A percentile compares a stretch with the other conserved stretches of the same genome.
phyloP scores from a whole-genome alignment of 2,888 invertebrate species.

The Tromatobia lineatoria region DNA sequence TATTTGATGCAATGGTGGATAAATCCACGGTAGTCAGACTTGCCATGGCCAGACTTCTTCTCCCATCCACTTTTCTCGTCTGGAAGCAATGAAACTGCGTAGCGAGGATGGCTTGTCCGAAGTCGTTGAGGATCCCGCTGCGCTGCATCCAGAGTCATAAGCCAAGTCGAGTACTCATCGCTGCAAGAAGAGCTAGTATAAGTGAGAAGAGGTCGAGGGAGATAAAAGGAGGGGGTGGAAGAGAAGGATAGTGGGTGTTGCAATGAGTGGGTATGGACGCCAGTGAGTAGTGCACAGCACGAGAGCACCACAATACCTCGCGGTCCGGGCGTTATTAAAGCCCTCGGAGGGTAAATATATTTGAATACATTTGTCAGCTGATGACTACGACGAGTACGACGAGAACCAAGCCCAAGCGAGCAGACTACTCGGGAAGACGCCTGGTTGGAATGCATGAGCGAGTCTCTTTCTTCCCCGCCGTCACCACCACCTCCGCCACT shows the following conservation, averaged over 20 bases:
- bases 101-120: not conserved
- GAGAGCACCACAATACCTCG: constrained; percentile 38
- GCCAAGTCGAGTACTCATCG: constrained; percentile 59
- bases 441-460: constrained; percentile 75
- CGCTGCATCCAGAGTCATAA: constrained; percentile 32
- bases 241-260: constrained; percentile 30
- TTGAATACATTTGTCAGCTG: constrained; percentile 78
- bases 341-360: constrained; percentile 75
- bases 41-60: not conserved
- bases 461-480: constrained; percentile 66
- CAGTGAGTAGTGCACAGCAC: constrained; percentile 4
- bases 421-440: constrained; percentile 39
- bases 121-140: constrained; percentile 18
- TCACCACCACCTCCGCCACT: constrained; percentile 4
- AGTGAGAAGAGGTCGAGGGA: constrained; percentile 1
- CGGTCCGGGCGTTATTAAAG: constrained; percentile 65
- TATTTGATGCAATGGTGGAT: not conserved
- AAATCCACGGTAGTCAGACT: not conserved
- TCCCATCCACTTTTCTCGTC: not conserved
- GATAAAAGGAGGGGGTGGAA: not conserved
- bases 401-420: constrained; percentile 38
- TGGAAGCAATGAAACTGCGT: not conserved
- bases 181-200: not conserved
- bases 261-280: constrained; percentile 32
- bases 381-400: constrained; percentile 69